Conservation (phyloP, 2,888 invertebrate genomes). For the Apeira syringaria region DNA sequence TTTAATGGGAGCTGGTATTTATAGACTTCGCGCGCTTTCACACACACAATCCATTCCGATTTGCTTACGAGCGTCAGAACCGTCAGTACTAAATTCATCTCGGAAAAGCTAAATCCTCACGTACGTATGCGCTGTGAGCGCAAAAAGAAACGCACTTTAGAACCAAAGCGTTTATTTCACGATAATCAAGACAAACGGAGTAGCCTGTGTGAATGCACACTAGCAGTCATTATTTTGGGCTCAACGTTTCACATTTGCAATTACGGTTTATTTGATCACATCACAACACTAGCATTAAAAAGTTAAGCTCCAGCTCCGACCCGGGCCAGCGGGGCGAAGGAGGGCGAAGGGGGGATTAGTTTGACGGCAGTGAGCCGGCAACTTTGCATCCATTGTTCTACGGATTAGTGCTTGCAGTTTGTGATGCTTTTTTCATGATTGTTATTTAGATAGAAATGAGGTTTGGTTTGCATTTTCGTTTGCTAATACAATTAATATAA, state of each 20-base stretch:
- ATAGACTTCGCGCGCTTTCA: too few relatives aligned
- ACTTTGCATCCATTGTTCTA: constrained; percentile 2
- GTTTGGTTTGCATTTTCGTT: background rate
- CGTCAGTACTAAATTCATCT: too few relatives aligned
- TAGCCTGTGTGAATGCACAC: background rate
- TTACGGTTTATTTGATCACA: constrained; percentile 10
- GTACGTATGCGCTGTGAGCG: too few relatives aligned
- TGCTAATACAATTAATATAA: background rate
- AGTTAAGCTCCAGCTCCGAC: constrained; percentile 4
- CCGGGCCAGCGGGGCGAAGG: background rate
- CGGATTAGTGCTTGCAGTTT: constrained; percentile 10
- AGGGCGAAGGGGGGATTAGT: constrained; percentile 2
- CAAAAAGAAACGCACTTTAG: too few relatives aligned
- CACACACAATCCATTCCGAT: too few relatives aligned
- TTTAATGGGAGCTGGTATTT: too few relatives aligned
- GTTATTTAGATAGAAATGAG: background rate
- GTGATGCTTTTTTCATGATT: background rate
- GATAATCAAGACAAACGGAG: too few relatives aligned
- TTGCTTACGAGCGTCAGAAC: too few relatives aligned
- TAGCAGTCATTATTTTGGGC: background rate
- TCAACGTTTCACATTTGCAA: background rate
- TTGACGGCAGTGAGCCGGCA: constrained; percentile 5
- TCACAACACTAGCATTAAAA: constrained; percentile 6
- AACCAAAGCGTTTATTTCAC: too few relatives aligned
- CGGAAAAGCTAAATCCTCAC: too few relatives aligned